A percentile compares a stretch with the other conserved stretches of the same genome.
Conservation (phyloP, 2,797 vertebrate genomes). For the Arrhamphus sclerolepis region DNA sequence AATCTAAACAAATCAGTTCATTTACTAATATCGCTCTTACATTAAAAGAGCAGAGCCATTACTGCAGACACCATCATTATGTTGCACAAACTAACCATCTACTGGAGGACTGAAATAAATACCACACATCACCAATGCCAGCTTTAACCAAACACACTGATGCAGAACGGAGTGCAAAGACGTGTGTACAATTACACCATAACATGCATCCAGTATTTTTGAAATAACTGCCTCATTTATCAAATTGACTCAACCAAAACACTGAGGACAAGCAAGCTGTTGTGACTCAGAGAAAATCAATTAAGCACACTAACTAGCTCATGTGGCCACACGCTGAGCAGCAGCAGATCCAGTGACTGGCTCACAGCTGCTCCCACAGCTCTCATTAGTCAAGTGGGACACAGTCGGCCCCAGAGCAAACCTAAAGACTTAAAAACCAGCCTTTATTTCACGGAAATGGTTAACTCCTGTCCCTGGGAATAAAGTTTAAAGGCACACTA, state of each 20-base stretch:
- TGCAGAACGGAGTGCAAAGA: too few species aligned
- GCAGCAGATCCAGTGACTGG: slow-evolving; percentile 20
- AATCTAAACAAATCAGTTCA: too few species aligned
- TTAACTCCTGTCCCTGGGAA: slow-evolving; percentile 31
- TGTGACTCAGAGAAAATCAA: slow-evolving; percentile 32
- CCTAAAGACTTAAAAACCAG: slow-evolving; percentile 39
- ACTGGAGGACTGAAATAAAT: too few species aligned
- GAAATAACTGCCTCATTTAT: slow-evolving; percentile 24
- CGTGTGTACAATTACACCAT: neutral
- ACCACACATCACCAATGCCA: too few species aligned
- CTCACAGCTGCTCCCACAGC: slow-evolving; percentile 27
- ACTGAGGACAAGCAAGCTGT: slow-evolving; percentile 26
- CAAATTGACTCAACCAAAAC: slow-evolving; percentile 21
- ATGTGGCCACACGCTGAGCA: slow-evolving; percentile 17
- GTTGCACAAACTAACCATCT: too few species aligned
- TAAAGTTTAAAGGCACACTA: slow-evolving; percentile 20
- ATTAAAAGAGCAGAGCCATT: too few species aligned
- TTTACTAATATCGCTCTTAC: too few species aligned
- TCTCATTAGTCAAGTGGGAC: slow-evolving; percentile 47
- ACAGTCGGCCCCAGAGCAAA: neutral
- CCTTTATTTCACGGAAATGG: slow-evolving; percentile 22
- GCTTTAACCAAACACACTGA: too few species aligned
- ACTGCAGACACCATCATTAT: too few species aligned
- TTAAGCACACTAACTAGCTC: slow-evolving; percentile 30
- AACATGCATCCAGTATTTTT: neutral